Conservation (phyloP, 2,888 invertebrate species). For the Zootermopsis nevadensis region DNA sequence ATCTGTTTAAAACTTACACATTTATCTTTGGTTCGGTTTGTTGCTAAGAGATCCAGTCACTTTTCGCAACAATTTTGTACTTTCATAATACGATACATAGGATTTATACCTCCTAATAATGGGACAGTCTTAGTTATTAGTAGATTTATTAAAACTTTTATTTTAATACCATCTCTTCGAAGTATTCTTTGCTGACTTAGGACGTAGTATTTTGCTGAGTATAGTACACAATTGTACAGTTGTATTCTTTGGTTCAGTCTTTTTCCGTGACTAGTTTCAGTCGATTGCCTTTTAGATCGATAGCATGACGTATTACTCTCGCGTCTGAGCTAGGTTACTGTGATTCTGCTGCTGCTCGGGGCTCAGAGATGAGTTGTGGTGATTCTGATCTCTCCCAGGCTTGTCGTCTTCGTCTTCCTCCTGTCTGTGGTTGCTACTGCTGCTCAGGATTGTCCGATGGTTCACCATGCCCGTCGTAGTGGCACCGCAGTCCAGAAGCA, state of each 20-base stretch:
- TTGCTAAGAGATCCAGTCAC: not conserved
- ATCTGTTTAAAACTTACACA: not conserved
- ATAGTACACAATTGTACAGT: not conserved
- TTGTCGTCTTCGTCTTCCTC: slow-evolving; percentile 13
- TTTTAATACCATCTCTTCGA: not conserved
- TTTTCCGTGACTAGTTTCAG: not conserved
- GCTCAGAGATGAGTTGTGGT: slow-evolving; percentile 11
- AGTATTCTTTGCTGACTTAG: not conserved
- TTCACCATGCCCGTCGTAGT: slow-evolving; percentile 14
- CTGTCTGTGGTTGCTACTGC: not conserved
- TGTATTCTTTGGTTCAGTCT: not conserved
- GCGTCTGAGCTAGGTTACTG: not conserved
- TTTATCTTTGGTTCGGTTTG: slow-evolving; percentile 15
- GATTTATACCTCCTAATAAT: not conserved
- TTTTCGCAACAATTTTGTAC: slow-evolving; percentile 23
- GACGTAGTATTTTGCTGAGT: not conserved
- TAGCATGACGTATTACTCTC: not conserved
- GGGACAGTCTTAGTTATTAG: not conserved
- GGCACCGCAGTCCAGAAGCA: slow-evolving; percentile 45
- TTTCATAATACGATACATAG: not conserved
- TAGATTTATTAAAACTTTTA: not conserved
- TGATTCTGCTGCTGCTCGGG: not conserved
- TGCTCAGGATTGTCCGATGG: not conserved
- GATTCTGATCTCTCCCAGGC: not conserved
- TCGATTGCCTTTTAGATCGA: not conserved